Base-by-base conservation (phyloP, 2,113 vertebrate genomes). In the Vulpes lagopus region DNA sequence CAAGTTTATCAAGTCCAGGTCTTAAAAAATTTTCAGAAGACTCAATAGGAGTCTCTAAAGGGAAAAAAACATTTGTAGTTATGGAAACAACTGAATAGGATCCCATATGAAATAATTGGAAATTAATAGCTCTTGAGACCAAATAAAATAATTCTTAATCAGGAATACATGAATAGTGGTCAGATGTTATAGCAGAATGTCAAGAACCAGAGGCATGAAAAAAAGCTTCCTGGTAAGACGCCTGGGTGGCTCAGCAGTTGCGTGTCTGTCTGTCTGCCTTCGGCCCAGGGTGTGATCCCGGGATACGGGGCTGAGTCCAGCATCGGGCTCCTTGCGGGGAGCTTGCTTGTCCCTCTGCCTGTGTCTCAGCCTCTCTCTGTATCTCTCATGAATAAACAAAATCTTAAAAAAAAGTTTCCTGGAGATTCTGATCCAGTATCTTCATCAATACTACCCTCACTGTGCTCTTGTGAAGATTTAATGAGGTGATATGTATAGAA, bases 401-500 rank as follows among this genome's bases (percentile, higher is more conserved):
- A 43, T 43, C 43, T 43, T 43, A 1, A 7, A 12, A 90, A 83
- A 86, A 82, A 64, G 23, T 23, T 96, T 89, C 16, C 76, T 93
- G 62, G 16, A 96, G 57, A 84, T 73, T 86, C 69, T 84, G 8
- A 87, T 89, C 74, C 25, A 83, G 14, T 89, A 95, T 79, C 30
- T 94, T 93, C 23, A 93, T 91, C 43, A 92, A 64, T 88, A 79
- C 49, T 67, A 96, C 81, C 25, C 17, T 97, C 65, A 95, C 30
- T 78, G 22, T 76, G 53, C 19, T 97, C 59, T 90, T 59, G 19
- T 82, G 32, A 97, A 53, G n/a, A 95, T 82, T 85, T 94, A 97
- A 89, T 93, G 60, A 89, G 30, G 65, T 89, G 60, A 86, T 73
- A 27, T 60, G 0, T 20, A 78, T 32, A 91, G 20, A 82, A 94